These are phyloP conservation scores for Drosophila repletoides DNA, from an alignment of 1,140 invertebrate genomes.

Conservation along the genomic window DNA sequence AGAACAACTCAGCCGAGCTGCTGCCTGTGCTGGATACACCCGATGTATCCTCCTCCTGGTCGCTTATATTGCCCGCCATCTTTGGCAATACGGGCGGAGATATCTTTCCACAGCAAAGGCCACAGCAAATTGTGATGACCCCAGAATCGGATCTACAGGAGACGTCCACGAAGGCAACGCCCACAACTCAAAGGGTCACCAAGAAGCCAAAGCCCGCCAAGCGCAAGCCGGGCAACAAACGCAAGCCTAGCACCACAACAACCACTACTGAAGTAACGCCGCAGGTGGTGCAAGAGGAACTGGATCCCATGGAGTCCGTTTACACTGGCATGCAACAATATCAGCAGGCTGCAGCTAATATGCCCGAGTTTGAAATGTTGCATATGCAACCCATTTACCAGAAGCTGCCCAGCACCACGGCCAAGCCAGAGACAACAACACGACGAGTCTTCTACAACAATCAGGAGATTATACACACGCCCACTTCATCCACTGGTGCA, in stretches of 20 bases:
- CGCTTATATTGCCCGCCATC: conserved; percentile 89
- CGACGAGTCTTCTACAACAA: conserved; percentile 73
- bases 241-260: conserved; percentile 46
- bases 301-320: conserved; percentile 72
- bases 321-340: conserved; percentile 80
- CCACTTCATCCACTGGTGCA: conserved; percentile 30
- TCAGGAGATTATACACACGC: conserved; percentile 67
- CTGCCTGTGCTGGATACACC: conserved; percentile 86
- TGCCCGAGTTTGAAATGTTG: conserved; percentile 65
- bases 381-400: conserved; percentile 78
- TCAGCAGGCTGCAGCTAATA: conserved; percentile 63
- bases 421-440: conserved; percentile 60
- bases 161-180: conserved; percentile 65
- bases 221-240: conserved; percentile 59
- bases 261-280: conserved; percentile 65
- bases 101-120: conserved; percentile 84
- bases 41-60: conserved; percentile 90
- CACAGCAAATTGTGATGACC: conserved; percentile 83
- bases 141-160: conserved; percentile 85
- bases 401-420: conserved; percentile 53
- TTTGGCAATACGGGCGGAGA: conserved; percentile 88
- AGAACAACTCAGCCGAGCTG: conserved; percentile 83
- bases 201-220: conserved; percentile 71
- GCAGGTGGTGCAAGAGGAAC: conserved; percentile 75
- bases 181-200: conserved; percentile 41